Percentiles rank a stretch among this genome's conserved stretches.
Conservation (phyloP, 2,113 vertebrate genomes). For the Lophochroa leadbeateri region DNA sequence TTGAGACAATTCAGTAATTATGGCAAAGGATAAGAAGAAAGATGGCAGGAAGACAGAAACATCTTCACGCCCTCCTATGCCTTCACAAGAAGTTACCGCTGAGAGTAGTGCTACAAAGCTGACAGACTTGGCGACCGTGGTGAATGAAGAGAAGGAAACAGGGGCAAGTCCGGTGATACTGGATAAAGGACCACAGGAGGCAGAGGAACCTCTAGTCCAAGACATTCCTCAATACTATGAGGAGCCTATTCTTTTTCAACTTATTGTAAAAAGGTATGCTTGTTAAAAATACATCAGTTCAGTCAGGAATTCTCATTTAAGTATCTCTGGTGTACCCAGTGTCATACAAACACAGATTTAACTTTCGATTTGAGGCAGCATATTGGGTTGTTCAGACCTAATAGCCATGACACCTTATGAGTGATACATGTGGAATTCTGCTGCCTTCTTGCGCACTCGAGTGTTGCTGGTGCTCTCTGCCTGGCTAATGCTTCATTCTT, state of each 20-base stretch:
- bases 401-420: rapidly evolving
- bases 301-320: not conserved
- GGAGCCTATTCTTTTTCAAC: conserved; percentile 57
- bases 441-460: not conserved
- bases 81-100: not conserved
- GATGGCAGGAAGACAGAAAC: conserved; percentile 65
- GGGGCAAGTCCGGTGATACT: not conserved
- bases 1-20: not conserved
- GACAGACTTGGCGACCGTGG: not conserved
- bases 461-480: not conserved
- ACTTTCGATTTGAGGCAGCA: not conserved
- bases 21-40: conserved; percentile 77
- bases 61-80: not conserved
- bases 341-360: not conserved
- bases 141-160: not conserved
- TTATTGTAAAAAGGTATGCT: conserved; percentile 80
- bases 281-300: not conserved
- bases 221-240: not conserved
- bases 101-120: not conserved
- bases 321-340: not conserved
- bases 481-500: not conserved
- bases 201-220: not conserved
- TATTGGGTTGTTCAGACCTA: not conserved
- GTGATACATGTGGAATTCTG: rapidly evolving
- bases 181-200: not conserved